Percentiles rank a stretch among this genome's conserved stretches.
phyloP scores from a whole-genome alignment of 2,113 vertebrate genomes.

The Carassius carassius region DNA sequence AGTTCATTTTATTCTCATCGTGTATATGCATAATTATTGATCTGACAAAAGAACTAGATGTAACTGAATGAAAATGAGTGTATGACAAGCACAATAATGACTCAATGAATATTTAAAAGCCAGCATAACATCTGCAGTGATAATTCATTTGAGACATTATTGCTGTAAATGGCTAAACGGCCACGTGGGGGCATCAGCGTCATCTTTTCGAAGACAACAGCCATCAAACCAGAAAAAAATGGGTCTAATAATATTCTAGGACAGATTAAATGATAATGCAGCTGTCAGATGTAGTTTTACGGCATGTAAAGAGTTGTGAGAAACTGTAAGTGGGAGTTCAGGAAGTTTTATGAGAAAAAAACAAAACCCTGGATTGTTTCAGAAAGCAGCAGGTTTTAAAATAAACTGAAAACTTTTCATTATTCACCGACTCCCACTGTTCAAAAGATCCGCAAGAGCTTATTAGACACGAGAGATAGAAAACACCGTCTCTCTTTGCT shows the following conservation, averaged over 20 bases:
- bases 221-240: neutral
- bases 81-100: neutral
- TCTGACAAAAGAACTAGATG: neutral
- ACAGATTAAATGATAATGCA: conserved; percentile 1
- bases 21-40: neutral
- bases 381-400: conserved; percentile 14
- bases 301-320: neutral
- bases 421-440: conserved; percentile 3
- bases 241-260: neutral
- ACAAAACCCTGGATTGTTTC: neutral
- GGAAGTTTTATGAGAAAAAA: neutral
- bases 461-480: neutral
- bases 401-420: conserved; percentile 19
- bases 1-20: neutral
- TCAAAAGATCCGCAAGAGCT: conserved; percentile 8
- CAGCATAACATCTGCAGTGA: neutral
- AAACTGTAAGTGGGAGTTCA: conserved; percentile 1
- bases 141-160: neutral
- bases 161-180: neutral
- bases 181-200: conserved; percentile 28
- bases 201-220: neutral
- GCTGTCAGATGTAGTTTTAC: neutral
- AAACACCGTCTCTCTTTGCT: neutral
- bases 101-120: neutral
- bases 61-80: neutral